Evolutionary conservation across 2,888 invertebrate species (phyloP).

Genomic region (Protophormia terraenovae): DNA sequence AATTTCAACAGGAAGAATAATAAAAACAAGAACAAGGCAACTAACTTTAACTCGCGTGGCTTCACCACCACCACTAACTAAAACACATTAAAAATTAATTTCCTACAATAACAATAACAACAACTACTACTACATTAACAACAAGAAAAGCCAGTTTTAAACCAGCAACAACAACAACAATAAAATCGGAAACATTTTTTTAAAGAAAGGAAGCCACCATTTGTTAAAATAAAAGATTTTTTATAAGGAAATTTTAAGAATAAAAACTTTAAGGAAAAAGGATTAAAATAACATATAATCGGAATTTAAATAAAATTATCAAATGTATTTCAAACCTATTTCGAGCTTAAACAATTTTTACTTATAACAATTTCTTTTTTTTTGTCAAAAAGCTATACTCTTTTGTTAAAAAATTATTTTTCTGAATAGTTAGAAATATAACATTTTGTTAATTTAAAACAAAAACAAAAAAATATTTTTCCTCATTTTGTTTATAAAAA

Average conservation of each 20-base stretch:
- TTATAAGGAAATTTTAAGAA: background rate
- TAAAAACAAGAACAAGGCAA: conserved; percentile 43
- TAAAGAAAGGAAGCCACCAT: conserved; percentile 42
- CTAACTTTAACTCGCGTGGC: conserved; percentile 53
- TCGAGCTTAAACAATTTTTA: background rate
- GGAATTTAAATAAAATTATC: too few species aligned
- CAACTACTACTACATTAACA: too few species aligned
- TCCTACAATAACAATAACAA: conserved; percentile 63
- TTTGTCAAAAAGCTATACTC: background rate
- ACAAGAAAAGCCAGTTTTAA: conserved; percentile 64
- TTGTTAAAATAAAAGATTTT: conserved; percentile 23
- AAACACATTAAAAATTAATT: conserved; percentile 76
- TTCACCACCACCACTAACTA: conserved; percentile 74
- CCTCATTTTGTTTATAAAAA: too few species aligned
- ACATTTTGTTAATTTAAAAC: background rate
- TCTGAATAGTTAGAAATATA: background rate
- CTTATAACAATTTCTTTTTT: too few species aligned
- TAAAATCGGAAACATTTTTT: conserved; percentile 20
- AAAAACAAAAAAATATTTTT: too few species aligned
- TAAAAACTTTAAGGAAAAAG: background rate
- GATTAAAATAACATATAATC: too few species aligned
- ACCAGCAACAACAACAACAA: conserved; percentile 51
- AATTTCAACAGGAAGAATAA: conserved; percentile 47
- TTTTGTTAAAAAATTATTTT: background rate
- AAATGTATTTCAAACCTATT: too few species aligned